These are phyloP conservation scores for Anomalospiza imberbis DNA, from an alignment of 2,797 vertebrate genomes.

Conservation along the genomic window DNA sequence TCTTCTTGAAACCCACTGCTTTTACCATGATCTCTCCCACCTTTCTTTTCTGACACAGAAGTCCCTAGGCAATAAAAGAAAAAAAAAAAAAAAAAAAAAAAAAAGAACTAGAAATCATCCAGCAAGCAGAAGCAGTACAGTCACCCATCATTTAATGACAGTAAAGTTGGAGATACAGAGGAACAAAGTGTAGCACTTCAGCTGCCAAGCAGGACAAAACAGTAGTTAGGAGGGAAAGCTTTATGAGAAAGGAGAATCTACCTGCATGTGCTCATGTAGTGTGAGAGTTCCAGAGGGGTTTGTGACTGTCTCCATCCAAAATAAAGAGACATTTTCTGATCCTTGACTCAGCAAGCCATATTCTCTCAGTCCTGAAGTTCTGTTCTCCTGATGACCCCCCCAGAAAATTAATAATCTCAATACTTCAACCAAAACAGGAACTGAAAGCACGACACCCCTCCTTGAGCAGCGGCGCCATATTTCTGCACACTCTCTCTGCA, in stretches of 20 bases:
- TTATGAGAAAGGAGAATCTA: not conserved
- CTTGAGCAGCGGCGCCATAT: fast-evolving
- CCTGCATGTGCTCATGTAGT: not conserved
- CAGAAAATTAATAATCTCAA: not conserved
- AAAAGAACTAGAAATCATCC: not conserved
- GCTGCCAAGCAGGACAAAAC: not conserved
- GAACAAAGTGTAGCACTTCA: not conserved
- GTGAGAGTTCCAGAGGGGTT: not conserved
- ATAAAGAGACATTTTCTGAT: not conserved
- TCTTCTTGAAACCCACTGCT: not conserved
- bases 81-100: not conserved
- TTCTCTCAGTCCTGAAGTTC: not conserved
- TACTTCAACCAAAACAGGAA: not conserved
- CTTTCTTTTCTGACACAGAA: not conserved
- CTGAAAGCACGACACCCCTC: not conserved
- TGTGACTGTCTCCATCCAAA: not conserved
- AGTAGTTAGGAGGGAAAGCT: not conserved
- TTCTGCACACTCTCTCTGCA: fast-evolving
- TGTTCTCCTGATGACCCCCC: too few species aligned
- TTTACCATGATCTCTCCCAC: not conserved
- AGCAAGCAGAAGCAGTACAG: not conserved
- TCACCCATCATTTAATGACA: not conserved
- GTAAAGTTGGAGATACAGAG: not conserved
- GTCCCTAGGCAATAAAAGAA: not conserved
- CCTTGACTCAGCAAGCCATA: not conserved